Evolutionary conservation across 2,888 invertebrate genomes (phyloP).

Genomic region (Cryptophagus acutangulus): DNA sequence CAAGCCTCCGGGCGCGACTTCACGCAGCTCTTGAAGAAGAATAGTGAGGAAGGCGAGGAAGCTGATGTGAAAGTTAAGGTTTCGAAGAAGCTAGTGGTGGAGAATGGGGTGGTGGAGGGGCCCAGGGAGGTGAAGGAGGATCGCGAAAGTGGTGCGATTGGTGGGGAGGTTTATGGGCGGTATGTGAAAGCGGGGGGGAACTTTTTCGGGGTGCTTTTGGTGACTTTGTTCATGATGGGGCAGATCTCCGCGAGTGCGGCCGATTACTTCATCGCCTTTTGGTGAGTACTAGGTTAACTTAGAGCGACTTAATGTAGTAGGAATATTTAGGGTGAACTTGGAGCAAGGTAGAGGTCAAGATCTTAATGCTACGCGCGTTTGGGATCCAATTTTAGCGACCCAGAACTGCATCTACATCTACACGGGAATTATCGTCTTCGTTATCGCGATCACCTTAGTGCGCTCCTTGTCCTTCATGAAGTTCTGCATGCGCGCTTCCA

Average conservation of each 20-base stretch:
- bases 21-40: conserved; percentile 14
- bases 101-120: no score
- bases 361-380: no score
- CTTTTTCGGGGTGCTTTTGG: no score
- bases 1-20: conserved; percentile 23
- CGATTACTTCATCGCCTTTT: conserved; percentile 75
- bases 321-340: no score
- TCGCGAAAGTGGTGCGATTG: conserved; percentile 55
- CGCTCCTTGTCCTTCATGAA: conserved; percentile 68
- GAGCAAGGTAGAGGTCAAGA: conserved; percentile 25
- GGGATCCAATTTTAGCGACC: no score
- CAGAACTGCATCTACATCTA: conserved; percentile 53
- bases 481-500: conserved; percentile 71
- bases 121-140: conserved; percentile 53
- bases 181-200: conserved; percentile 73
- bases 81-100: no score
- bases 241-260: conserved; percentile 68
- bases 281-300: no score
- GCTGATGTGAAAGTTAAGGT: no score
- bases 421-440: conserved; percentile 52
- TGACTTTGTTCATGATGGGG: conserved; percentile 55
- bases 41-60: conserved; percentile 23
- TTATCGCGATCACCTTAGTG: conserved; percentile 55
- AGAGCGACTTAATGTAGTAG: no score
- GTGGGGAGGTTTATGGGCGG: conserved; percentile 54